Evolutionary conservation across 1,140 invertebrate species (phyloP).

Genomic region (Apis laboriosa): DNA sequence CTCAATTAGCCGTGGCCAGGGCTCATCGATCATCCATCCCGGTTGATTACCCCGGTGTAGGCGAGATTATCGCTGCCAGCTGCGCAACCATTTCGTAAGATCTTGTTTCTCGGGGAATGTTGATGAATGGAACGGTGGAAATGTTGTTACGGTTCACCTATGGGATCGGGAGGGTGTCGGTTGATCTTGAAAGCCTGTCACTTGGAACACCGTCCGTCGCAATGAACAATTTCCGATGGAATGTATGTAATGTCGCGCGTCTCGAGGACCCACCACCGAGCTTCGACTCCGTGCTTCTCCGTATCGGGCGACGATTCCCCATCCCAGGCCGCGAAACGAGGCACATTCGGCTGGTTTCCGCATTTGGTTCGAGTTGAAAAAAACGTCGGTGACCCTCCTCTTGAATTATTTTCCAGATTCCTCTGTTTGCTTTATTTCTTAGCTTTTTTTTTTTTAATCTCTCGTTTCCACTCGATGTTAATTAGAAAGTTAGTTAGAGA

Average conservation of each 20-base stretch:
- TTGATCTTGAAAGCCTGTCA: background rate
- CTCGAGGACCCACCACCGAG: background rate
- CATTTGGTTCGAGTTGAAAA: background rate
- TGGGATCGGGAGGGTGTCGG: background rate
- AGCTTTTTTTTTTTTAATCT: slow-evolving; percentile 19
- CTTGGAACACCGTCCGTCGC: background rate
- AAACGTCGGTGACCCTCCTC: too few species aligned
- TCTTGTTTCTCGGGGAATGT: background rate
- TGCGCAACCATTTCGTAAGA: slow-evolving; percentile 8
- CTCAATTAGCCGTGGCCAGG: slow-evolving; percentile 37
- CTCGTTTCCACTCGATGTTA: slow-evolving; percentile 10
- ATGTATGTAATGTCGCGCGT: background rate
- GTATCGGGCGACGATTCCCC: too few species aligned
- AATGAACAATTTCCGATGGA: slow-evolving; percentile 1
- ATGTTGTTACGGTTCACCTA: background rate
- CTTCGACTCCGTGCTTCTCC: background rate
- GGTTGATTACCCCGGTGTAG: slow-evolving; percentile 17
- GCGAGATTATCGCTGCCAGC: slow-evolving; percentile 2
- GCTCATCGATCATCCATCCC: slow-evolving; percentile 40
- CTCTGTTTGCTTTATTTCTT: too few species aligned
- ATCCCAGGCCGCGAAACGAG: background rate
- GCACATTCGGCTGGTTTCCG: background rate
- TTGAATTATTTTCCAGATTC: too few species aligned
- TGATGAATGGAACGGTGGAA: slow-evolving; percentile 6
- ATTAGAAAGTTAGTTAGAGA: slow-evolving; percentile 10